phyloP scores from a whole-genome alignment of 1,140 invertebrate genomes.

The Drosophila fuyamai region DNA sequence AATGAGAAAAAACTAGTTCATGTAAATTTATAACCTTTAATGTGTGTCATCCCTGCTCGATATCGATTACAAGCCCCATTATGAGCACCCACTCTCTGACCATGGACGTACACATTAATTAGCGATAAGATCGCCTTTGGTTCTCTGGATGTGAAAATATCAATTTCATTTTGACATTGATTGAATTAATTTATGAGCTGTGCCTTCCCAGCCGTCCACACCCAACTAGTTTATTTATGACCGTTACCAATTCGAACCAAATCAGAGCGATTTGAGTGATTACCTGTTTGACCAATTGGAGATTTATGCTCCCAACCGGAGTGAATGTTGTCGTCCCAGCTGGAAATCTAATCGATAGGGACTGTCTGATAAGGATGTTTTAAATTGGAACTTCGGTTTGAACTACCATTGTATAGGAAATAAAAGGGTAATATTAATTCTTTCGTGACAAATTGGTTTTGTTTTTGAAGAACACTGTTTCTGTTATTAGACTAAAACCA shows the following conservation, averaged over 20 bases:
- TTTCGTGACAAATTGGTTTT: too few species aligned
- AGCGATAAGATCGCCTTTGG: conserved; percentile 66
- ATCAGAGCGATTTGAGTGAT: conserved; percentile 77
- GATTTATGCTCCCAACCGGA: conserved; percentile 61
- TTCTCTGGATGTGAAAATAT: conserved; percentile 50
- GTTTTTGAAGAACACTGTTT: too few species aligned
- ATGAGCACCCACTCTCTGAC: conserved; percentile 13
- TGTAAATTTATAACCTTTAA: conserved; percentile 54
- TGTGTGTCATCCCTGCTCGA: conserved; percentile 42
- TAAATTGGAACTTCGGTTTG: neutral
- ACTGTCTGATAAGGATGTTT: conserved; percentile 9
- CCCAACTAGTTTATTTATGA: conserved; percentile 51
- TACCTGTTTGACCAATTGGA: conserved; percentile 66
- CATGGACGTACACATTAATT: conserved; percentile 58
- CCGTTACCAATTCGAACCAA: conserved; percentile 56
- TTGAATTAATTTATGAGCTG: conserved; percentile 70
- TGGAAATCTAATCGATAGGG: conserved; percentile 17
- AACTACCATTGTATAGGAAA: neutral
- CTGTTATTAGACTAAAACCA: too few species aligned
- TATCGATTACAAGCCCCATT: conserved; percentile 31
- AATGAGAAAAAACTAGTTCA: conserved; percentile 38
- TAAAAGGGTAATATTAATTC: neutral
- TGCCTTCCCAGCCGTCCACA: conserved; percentile 22
- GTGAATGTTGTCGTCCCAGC: conserved; percentile 5
- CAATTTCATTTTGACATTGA: conserved; percentile 72